These are phyloP conservation scores for Hydrochoerus hydrochaeris DNA, from an alignment of 2,113 vertebrate species.

Conservation along the genomic window DNA sequence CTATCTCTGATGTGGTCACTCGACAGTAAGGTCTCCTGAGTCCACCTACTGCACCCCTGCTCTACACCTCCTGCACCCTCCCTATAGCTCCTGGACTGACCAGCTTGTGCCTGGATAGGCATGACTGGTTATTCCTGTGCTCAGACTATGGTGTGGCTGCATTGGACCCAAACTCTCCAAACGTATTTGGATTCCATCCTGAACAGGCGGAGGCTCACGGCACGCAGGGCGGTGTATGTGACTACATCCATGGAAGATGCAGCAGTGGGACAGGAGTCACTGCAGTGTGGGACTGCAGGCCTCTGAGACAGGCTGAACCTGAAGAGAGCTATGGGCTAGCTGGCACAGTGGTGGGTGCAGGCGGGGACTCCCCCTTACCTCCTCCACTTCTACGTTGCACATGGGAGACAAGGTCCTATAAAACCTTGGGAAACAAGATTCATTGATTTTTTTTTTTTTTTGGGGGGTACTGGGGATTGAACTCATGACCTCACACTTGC, in stretches of 20 bases:
- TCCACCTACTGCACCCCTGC: background rate
- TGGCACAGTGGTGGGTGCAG: no score
- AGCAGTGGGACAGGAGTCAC: background rate
- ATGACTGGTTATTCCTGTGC: background rate
- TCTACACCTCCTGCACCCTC: no score
- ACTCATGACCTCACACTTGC: no score
- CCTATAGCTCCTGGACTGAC: background rate
- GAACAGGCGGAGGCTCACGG: no score
- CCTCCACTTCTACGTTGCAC: no score
- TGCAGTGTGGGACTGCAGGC: background rate
- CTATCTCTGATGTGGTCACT: background rate
- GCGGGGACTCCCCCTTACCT: background rate
- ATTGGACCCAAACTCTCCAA: background rate
- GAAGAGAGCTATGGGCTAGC: background rate
- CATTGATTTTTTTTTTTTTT: background rate
- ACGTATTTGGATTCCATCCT: background rate
- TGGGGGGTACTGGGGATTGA: no score
- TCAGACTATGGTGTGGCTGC: background rate
- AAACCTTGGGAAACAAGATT: no score
- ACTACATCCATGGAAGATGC: background rate
- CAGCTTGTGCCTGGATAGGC: no score
- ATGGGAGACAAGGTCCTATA: rapidly evolving
- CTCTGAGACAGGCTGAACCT: no score
- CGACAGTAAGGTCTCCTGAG: background rate
- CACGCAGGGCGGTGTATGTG: rapidly evolving